phyloP scores from a whole-genome alignment of 2,888 invertebrate genomes.

The Drosophila acutilabella region DNA sequence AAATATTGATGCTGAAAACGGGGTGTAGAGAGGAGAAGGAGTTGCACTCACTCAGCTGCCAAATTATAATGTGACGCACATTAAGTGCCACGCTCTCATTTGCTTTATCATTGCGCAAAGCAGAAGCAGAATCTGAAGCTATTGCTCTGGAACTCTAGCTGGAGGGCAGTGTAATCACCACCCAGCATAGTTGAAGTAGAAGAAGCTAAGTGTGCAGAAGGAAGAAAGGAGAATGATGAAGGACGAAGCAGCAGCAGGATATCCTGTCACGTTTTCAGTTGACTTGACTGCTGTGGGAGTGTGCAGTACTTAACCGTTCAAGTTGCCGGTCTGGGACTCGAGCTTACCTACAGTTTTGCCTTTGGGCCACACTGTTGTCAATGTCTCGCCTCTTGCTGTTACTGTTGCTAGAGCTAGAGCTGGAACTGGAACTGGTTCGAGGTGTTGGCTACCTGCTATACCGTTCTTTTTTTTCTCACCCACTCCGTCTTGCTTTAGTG shows the following conservation, averaged over 20 bases:
- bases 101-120: conserved; percentile 56
- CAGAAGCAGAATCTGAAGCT: conserved; percentile 22
- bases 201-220: conserved; percentile 20
- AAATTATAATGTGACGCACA: conserved; percentile 74
- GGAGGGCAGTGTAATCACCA: conserved; percentile 44
- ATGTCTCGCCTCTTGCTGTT: conserved; percentile 62
- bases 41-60: conserved; percentile 64
- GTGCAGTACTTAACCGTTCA: conserved; percentile 77
- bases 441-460: conserved; percentile 4
- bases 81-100: conserved; percentile 72
- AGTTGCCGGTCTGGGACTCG: conserved; percentile 65
- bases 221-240: conserved; percentile 8
- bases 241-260: conserved; percentile 56
- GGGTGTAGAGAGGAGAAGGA: conserved; percentile 7
- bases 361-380: conserved; percentile 73
- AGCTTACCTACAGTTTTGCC: conserved; percentile 48
- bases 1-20: conserved; percentile 48
- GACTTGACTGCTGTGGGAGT: conserved; percentile 72
- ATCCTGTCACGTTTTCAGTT: conserved; percentile 80
- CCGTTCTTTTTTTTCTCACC: neutral
- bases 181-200: conserved; percentile 29
- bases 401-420: conserved; percentile 10
- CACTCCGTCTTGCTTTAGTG: neutral
- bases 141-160: conserved; percentile 1
- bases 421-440: neutral